Evolutionary conservation across 2,113 vertebrate genomes (phyloP), one percentile per base, ranked within the genome.

Genomic region (Xenus cinereus): DNA sequence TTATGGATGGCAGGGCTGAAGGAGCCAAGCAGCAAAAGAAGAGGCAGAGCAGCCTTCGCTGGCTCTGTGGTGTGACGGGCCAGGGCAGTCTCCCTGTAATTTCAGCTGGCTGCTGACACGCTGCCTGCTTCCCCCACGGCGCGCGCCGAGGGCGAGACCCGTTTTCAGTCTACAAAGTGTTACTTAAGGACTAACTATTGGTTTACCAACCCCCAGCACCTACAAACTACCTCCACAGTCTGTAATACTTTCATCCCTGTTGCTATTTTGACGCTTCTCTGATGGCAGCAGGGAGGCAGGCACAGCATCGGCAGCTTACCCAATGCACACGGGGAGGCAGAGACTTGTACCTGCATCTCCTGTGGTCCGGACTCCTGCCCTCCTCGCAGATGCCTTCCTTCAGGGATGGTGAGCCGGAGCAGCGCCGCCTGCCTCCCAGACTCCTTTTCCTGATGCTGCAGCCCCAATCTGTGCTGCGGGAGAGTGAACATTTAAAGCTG

Each of bases 391-490:
- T 13, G 0, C 8, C 39, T 17, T 66, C 15, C 28, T 53, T 41
- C 5, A 2, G 4, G 23, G 66, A 51, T 0, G 0, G 41, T 17
- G 46, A 79, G 60, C 16, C 1, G 2, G 15, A 82, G 46, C 9
- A 90, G 51, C 26, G 4, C 28, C 7, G 66, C 27, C 48, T 80
- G 67, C 72, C 39, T 63, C 76, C 53, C n/a, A 33, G n/a, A 15
- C 62, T 87, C 53, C 81, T 68, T 10, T 4, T 76, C 72, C 67
- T 76, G 41, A 43, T 50, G 62, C 57, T 63, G 11, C 60, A 78
- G 35, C n/a, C 46, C 30, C 1, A 1, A 59, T 12, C n/a, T 10
- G 4, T 6, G 20, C 39, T 60, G 26, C 0, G 0, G 18, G 56
- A 90, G 46, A 67, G 75, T 0, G 10, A 14, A 63, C 48, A 43